These are phyloP conservation scores for Himalopsyche tibetana DNA, from an alignment of 2,888 invertebrate species.

Conservation along the genomic window DNA sequence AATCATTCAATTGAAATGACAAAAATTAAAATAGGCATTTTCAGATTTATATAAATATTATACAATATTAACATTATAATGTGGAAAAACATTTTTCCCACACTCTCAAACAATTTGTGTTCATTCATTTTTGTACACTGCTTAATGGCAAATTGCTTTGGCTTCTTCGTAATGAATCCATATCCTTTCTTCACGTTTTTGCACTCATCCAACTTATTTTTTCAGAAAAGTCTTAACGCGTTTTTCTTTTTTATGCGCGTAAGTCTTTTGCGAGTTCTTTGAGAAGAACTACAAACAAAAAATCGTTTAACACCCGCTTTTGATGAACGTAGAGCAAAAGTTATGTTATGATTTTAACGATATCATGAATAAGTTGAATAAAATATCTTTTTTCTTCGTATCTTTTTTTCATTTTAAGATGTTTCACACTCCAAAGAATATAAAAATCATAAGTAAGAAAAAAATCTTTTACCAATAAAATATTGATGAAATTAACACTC, in stretches of 20 bases:
- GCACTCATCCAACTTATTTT: slow-evolving; percentile 61
- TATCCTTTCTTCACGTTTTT: slow-evolving; percentile 60
- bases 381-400: no score
- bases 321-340: slow-evolving; percentile 25
- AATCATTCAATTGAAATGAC: no score
- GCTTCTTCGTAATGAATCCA: slow-evolving; percentile 64
- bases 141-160: not conserved
- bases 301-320: slow-evolving; percentile 46
- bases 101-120: slow-evolving; percentile 37
- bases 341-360: slow-evolving; percentile 20
- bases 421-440: no score
- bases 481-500: no score
- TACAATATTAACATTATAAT: no score
- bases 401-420: no score
- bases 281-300: slow-evolving; percentile 63
- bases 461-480: no score
- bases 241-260: slow-evolving; percentile 62
- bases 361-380: no score
- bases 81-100: no score
- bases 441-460: no score
- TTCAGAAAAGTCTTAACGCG: slow-evolving; percentile 61
- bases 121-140: slow-evolving; percentile 49
- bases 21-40: no score
- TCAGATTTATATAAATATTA: no score
- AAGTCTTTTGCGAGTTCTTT: slow-evolving; percentile 60